Percentiles rank a stretch among this genome's conserved stretches.
phyloP scores from a whole-genome alignment of 2,888 invertebrate species.

The Lypha dubia region DNA sequence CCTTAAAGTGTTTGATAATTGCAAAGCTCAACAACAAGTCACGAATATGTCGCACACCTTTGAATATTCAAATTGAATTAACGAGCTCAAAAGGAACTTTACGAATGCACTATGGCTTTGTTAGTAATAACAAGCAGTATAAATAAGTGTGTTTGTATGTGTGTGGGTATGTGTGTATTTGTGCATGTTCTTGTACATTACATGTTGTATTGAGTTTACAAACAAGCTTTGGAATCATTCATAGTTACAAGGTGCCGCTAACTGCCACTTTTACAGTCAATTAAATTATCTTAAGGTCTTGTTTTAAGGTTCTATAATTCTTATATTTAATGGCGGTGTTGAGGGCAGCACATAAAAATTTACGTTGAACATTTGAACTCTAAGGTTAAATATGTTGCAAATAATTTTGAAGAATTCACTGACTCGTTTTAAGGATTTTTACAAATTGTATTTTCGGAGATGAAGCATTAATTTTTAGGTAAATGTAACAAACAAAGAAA shows the following conservation, averaged over 20 bases:
- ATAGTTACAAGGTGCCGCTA: constrained; percentile 60
- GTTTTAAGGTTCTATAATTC: background rate
- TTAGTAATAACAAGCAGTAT: constrained; percentile 44
- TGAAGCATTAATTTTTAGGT: no score
- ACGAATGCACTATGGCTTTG: constrained; percentile 48
- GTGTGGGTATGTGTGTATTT: background rate
- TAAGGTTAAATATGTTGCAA: no score
- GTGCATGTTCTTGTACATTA: background rate
- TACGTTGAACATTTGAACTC: no score
- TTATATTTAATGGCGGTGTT: background rate
- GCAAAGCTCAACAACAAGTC: constrained; percentile 68
- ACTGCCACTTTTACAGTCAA: constrained; percentile 25
- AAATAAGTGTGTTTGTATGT: constrained; percentile 5
- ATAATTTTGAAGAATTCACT: no score
- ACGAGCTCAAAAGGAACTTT: constrained; percentile 68
- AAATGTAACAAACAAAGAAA: no score
- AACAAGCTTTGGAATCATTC: constrained; percentile 62
- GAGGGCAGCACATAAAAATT: no score
- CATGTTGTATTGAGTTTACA: constrained; percentile 24
- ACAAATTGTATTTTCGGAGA: no score
- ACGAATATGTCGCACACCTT: constrained; percentile 73
- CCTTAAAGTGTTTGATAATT: constrained; percentile 68
- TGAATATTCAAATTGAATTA: constrained; percentile 72
- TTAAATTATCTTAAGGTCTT: background rate
- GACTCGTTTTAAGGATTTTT: no score